Evolutionary conservation across 2,113 vertebrate genomes (phyloP).

Genomic region (Lates calcarifer): DNA sequence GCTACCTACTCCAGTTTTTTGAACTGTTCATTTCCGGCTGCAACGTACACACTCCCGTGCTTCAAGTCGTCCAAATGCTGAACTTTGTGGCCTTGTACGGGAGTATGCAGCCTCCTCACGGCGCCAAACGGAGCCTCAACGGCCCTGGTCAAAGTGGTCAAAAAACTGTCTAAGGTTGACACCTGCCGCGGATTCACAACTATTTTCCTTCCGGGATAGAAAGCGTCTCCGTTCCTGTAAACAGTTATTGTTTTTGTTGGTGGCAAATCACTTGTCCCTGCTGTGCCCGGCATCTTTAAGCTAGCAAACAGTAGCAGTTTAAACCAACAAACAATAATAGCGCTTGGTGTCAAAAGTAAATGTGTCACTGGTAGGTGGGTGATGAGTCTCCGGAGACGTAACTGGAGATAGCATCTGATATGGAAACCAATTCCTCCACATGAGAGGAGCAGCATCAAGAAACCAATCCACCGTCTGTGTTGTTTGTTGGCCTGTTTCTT

Average conservation of each 20-base stretch:
- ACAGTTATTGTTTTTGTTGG: conserved; percentile 81
- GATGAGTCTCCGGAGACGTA: conserved; percentile 47
- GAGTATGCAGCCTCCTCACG: conserved; percentile 84
- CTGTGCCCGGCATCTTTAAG: conserved; percentile 29
- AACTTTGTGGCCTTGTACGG: conserved; percentile 74
- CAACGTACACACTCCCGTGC: conserved; percentile 81
- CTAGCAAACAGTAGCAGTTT: background rate
- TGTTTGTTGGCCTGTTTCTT: background rate
- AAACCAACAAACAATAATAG: background rate
- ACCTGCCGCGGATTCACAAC: conserved; percentile 78
- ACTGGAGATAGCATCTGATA: conserved; percentile 58
- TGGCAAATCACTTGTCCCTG: conserved; percentile 48
- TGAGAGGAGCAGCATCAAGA: conserved; percentile 45
- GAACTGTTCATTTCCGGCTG: conserved; percentile 84
- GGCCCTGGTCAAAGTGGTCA: conserved; percentile 77
- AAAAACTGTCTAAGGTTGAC: conserved; percentile 82
- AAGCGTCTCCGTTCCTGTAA: conserved; percentile 85
- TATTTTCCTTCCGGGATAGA: conserved; percentile 79
- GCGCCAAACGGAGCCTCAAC: conserved; percentile 81
- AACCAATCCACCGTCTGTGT: conserved; percentile 20
- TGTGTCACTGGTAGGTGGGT: conserved; percentile 12
- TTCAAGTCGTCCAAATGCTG: conserved; percentile 72
- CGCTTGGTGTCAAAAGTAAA: conserved; percentile 40
- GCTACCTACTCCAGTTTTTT: conserved; percentile 85
- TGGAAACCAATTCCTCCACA: conserved; percentile 56